Evolutionary conservation across 2,888 invertebrate genomes (phyloP), one percentile per base, ranked within the genome.

Genomic region (Cataglyphis albicans): DNA sequence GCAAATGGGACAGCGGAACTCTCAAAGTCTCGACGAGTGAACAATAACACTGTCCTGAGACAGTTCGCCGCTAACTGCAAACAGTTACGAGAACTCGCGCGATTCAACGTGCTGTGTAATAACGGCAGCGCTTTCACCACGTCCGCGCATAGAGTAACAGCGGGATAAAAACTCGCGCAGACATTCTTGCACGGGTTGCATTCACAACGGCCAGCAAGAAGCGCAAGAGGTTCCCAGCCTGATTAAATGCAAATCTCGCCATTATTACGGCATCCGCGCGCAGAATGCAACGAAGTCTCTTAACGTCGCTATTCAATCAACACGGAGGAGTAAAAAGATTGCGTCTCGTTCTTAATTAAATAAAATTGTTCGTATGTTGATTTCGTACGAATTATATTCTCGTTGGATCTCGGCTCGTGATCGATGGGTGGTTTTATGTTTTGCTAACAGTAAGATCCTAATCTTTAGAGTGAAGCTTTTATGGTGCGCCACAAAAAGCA

Each of bases 201-300:
- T 82, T 85, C 82, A 74, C 81, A 82, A 78, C 63, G 61, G 65
- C 73, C 61, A 18, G 55, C 73, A 81, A 84, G 74, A 81, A 86
- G 52, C 55, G 61, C 55, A 64, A 44, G 75, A 75, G 86, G 86
- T 86, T 81, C 72, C 72, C 76, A 73, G 86, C 82, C 86, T 89
- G 91, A 91, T 92, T 91, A 91, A 92, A 92, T 91, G 90, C 90
- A 91, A 91, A 92, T 91, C 90, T 89, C 87, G 88, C 88, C 88
- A 86, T 89, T 87, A 88, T 89, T 88, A 84, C 82, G 81, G 86
- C 82, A 76, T 18, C 32, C 32, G 52, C 83, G 85, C 84, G 87
- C 74, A 81, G 75, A 76, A 73, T 72, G 74, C 83, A 76, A 38
- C 63, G 59, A 83, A 70, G 81, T 80, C 75, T 82, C 76, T 88